Evolutionary conservation across 2,888 invertebrate species (phyloP).

Genomic region (Leucoptera coffeella): DNA sequence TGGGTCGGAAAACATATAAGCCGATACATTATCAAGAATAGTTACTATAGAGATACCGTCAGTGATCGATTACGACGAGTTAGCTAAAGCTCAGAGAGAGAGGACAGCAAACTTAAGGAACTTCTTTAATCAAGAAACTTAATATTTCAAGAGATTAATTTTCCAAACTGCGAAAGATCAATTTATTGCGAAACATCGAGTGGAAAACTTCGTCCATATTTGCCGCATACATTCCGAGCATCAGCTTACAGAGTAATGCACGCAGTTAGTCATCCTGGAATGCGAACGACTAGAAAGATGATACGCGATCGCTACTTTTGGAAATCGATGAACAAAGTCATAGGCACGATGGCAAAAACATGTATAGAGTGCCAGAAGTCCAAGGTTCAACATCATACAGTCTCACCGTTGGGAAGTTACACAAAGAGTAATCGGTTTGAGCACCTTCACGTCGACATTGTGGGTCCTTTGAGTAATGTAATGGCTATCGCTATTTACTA

Average conservation of each 20-base stretch:
- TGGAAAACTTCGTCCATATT: slow-evolving; percentile 7
- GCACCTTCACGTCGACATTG: slow-evolving; percentile 3
- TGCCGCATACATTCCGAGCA: slow-evolving; percentile 7
- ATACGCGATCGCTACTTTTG: slow-evolving; percentile 3
- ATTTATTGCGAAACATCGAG: slow-evolving; percentile 8
- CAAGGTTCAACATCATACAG: slow-evolving; percentile 4
- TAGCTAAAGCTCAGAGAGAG: slow-evolving; percentile 2
- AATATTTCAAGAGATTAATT: slow-evolving; percentile 5
- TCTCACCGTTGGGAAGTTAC: neutral
- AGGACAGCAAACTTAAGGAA: neutral
- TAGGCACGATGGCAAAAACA: neutral
- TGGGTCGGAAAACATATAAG: slow-evolving; percentile 2
- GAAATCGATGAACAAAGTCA: slow-evolving; percentile 3
- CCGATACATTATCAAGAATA: slow-evolving; percentile 3
- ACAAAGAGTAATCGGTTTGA: slow-evolving; percentile 1
- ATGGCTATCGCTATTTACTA: slow-evolving; percentile 8
- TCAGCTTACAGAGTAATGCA: slow-evolving; percentile 7
- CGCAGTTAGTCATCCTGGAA: slow-evolving; percentile 6
- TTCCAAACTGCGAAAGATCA: slow-evolving; percentile 2
- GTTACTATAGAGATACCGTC: slow-evolving; percentile 2
- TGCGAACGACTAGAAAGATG: slow-evolving; percentile 2
- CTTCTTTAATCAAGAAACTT: too few species aligned
- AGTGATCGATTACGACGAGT: slow-evolving; percentile 1
- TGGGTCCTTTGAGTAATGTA: slow-evolving; percentile 4
- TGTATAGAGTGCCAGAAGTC: slow-evolving; percentile 3